Conservation (phyloP, 1,140 invertebrate species). For the Harlomillsia oculata region DNA sequence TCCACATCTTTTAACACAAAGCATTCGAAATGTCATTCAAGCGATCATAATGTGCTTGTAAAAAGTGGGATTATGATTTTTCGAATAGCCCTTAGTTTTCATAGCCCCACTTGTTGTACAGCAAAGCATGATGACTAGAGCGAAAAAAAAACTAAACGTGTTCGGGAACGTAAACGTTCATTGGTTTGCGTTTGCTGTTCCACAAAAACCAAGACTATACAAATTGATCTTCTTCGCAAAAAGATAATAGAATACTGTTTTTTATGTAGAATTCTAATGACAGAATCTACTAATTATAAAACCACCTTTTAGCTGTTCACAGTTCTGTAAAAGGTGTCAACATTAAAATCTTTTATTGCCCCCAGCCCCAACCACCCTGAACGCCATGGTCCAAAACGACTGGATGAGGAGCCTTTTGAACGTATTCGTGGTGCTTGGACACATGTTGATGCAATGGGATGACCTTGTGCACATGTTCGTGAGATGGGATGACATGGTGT, state of each 20-base stretch:
- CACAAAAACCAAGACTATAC: neutral
- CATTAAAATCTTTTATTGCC: neutral
- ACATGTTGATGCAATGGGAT: slow-evolving; percentile 8
- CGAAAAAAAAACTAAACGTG: too few relatives aligned
- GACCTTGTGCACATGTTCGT: slow-evolving; percentile 7
- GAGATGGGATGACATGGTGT: neutral
- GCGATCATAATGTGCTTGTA: too few relatives aligned
- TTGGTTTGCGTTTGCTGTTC: neutral
- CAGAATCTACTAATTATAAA: neutral
- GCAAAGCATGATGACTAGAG: too few relatives aligned
- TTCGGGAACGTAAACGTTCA: neutral
- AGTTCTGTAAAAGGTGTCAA: neutral
- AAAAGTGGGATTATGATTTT: too few relatives aligned
- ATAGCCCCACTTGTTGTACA: too few relatives aligned
- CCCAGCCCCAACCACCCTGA: neutral
- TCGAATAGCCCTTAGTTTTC: too few relatives aligned
- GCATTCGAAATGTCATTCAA: too few relatives aligned
- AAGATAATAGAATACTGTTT: too few relatives aligned
- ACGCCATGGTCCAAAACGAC: neutral
- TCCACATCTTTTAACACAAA: too few relatives aligned
- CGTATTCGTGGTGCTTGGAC: slow-evolving; percentile 5
- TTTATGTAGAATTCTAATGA: too few relatives aligned
- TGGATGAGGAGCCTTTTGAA: neutral
- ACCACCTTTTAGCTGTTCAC: neutral
- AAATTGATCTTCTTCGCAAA: too few relatives aligned